Conservation (phyloP, 2,888 invertebrate species). For the Phortica okadai region DNA sequence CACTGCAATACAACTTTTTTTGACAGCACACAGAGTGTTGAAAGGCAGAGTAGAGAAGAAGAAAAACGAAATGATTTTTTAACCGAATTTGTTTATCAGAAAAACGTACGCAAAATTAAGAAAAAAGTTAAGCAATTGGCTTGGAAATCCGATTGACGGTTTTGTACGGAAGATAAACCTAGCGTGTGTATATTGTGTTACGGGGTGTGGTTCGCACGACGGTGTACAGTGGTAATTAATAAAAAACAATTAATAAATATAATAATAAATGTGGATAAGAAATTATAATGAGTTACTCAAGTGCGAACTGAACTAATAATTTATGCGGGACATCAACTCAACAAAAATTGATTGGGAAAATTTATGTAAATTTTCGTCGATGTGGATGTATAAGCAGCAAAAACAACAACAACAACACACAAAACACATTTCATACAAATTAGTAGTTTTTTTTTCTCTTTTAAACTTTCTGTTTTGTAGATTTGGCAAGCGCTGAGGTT, state of each 20-base stretch:
- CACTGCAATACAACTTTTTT: not conserved
- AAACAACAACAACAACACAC: slow-evolving; percentile 40
- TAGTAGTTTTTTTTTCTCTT: slow-evolving; percentile 40
- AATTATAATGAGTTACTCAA: slow-evolving; percentile 20
- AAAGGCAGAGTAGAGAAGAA: slow-evolving; percentile 7
- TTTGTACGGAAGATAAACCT: not conserved
- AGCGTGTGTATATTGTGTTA: not conserved
- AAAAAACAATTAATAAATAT: slow-evolving; percentile 32
- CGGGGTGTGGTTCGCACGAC: slow-evolving; percentile 47
- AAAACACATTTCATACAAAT: slow-evolving; percentile 33
- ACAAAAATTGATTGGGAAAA: slow-evolving; percentile 52
- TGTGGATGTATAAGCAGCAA: slow-evolving; percentile 51
- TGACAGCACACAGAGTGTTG: not conserved
- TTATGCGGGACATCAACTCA: slow-evolving; percentile 53
- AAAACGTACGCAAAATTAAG: slow-evolving; percentile 20
- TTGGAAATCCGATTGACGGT: not conserved
- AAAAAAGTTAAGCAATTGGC: slow-evolving; percentile 1
- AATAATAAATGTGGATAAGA: slow-evolving; percentile 40
- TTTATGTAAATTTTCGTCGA: slow-evolving; percentile 54
- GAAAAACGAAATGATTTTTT: not conserved
- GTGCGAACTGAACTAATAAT: slow-evolving; percentile 47
- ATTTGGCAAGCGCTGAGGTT: slow-evolving; percentile 46
- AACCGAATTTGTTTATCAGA: slow-evolving; percentile 23
- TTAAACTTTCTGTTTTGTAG: slow-evolving; percentile 46
- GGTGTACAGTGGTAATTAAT: slow-evolving; percentile 16